These are phyloP conservation scores for Cercopithecus hamlyni DNA, from an alignment of 2,797 vertebrate species.

Conservation along the genomic window DNA sequence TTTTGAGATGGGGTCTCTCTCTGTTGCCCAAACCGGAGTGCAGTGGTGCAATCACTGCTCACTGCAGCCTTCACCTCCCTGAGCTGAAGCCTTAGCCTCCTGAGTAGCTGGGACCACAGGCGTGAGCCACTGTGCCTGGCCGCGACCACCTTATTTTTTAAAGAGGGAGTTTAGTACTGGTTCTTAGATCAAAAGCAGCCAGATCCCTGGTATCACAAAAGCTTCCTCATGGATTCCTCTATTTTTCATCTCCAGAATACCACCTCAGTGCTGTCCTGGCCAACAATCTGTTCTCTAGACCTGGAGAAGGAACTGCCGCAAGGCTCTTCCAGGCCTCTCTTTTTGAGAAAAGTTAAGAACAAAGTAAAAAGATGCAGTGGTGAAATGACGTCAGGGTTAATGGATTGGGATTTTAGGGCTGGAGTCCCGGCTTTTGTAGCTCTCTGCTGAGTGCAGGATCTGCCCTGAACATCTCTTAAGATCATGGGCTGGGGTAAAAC, in stretches of 20 bases:
- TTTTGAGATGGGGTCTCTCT: too few species aligned
- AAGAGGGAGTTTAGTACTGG: background rate
- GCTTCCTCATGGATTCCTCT: background rate
- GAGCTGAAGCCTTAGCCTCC: too few species aligned
- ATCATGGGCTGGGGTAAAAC: background rate
- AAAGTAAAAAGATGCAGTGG: background rate
- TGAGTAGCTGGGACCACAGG: too few species aligned
- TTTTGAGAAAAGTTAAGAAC: background rate
- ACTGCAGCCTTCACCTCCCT: too few species aligned
- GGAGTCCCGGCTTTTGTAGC: background rate
- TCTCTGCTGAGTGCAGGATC: background rate
- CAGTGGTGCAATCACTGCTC: too few species aligned
- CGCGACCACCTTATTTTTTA: slow-evolving; percentile 28
- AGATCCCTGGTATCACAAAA: background rate
- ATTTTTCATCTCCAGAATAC: background rate
- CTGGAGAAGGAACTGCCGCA: background rate
- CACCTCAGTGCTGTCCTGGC: background rate
- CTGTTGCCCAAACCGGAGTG: too few species aligned
- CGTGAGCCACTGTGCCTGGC: too few species aligned
- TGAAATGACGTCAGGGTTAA: background rate
- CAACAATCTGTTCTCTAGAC: background rate
- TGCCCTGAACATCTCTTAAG: background rate
- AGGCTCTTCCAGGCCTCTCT: background rate
- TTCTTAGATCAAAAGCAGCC: slow-evolving; percentile 37
- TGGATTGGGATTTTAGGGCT: background rate